Evolutionary conservation across 2,113 vertebrate genomes (phyloP), one percentile per base, ranked within the genome.

Genomic region (Sturnus vulgaris): DNA sequence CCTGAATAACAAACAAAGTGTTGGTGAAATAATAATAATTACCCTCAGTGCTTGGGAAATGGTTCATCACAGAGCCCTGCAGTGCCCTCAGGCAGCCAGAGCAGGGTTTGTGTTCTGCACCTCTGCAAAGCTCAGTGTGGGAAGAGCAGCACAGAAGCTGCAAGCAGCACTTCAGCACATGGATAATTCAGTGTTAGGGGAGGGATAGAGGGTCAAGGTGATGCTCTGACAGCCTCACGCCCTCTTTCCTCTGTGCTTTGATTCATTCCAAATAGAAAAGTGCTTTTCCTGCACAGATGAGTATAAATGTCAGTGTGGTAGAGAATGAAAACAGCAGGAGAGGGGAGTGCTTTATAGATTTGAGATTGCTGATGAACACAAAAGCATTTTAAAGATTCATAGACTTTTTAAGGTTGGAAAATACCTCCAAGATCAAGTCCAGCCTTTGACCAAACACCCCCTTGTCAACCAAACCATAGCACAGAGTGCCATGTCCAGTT

Each of bases 21-120:
- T 68, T 64, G 57, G 57, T 39, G 49, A 89, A 90, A 90, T 80
- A 56, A 64, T 49, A 78, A 66, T 37, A 91, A 81, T 96, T 64
- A 60, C 65, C 22, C 31, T 55, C 22, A 5, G 50, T 47, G 35
- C 17, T 44, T 52, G 44, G 24, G 57, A 59, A 17, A 9, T 8
- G 59, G 76, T 6, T 94, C 60, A 42, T 40, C 79, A 17, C 35
- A 64, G 68, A 81, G 59, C 46, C 63, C 82, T 63, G 55, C 52
- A 55, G 63, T n/a, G 68, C 75, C 72, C 59, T 69, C 27, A 10
- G 78, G 84, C 78, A 57, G 40, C 40, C 68, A 33, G 50, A 15
- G 46, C n/a, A 33, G 24, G 33, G 39, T 15, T 91, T 2, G 0
- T 20, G 57, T 12, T 49, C 55, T 86, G 37, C 9, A 1, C 35